These are phyloP conservation scores for Zoanthus solanderi DNA, from an alignment of 92 coral and sea anemone genomes.

Conservation along the genomic window DNA sequence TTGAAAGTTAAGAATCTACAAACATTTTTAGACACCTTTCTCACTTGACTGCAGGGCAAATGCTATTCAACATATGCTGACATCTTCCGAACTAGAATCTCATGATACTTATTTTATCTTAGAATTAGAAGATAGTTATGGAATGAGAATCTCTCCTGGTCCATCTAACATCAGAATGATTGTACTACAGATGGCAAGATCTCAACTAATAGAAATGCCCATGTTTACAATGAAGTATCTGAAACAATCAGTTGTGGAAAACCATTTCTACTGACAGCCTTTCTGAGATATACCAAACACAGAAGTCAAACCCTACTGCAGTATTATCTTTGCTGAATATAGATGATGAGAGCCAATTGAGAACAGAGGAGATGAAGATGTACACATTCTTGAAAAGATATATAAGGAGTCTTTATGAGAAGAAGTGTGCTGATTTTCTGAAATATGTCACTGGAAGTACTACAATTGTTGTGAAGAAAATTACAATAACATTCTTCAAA, in stretches of 20 bases:
- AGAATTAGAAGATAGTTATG: constrained; percentile 24
- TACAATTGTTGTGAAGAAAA: constrained; percentile 16
- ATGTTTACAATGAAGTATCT: constrained; percentile 22
- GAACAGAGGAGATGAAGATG: constrained; percentile 21
- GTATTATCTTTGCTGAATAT: constrained; percentile 24
- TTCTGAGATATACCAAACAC: constrained; percentile 35
- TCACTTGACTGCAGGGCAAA: not conserved
- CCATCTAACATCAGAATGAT: constrained; percentile 26
- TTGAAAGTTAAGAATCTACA: too few relatives aligned
- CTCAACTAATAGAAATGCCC: constrained; percentile 29
- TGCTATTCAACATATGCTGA: constrained; percentile 1
- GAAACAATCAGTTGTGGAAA: constrained; percentile 13
- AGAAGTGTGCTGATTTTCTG: constrained; percentile 23
- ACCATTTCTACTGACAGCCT: constrained; percentile 23
- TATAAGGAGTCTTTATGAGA: constrained; percentile 16
- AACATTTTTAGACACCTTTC: too few relatives aligned
- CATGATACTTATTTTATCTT: constrained; percentile 19
- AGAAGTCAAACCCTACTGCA: constrained; percentile 29
- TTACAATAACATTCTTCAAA: constrained; percentile 18
- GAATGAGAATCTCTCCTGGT: constrained; percentile 30
- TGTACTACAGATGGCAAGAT: constrained; percentile 26
- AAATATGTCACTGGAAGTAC: constrained; percentile 24
- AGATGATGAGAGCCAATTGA: constrained; percentile 12
- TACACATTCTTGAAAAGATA: constrained; percentile 18
- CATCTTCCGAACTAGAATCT: constrained; percentile 5